Base-by-base conservation (phyloP, 92 coral and sea anemone genomes). In the Siderastrea siderea region DNA sequence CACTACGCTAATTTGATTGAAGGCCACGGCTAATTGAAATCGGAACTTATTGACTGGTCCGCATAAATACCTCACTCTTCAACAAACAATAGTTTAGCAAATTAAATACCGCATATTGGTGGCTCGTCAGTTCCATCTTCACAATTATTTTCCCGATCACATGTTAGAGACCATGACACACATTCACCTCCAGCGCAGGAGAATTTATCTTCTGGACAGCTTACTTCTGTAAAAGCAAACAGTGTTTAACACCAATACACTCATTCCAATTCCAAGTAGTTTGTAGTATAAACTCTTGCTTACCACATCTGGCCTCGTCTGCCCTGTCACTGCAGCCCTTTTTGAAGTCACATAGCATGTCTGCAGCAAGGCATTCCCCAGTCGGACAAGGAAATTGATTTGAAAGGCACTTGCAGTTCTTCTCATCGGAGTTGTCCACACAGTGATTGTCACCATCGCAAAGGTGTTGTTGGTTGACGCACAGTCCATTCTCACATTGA, bases 401-500 rank as follows among this genome's bases (percentile, higher is more conserved):
- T 2, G 90, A 19, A 6, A 87, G 67, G 83, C 96, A 95, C 11
- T 61, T 89, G 61, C 95, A 92, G 45, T 86, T 78, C 60, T 53
- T 70, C 71, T 95, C 98, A 77, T 95, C 98, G 6, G 98, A 95
- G 53, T 74, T 91, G 81, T 96, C 99, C 19, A 83, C 57, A 47
- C 99, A 96, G 50, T 84, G 93, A 1, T 58, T 54, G 62, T 96
- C 99, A 11, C 96, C 92, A 80, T 96, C 97, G 57, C 99, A 96
- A 11, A 84, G 90, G 19, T 87, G 82, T 15, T 86, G 94, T 71
- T 85, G 75, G 61, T 80, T 92, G 26, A 97, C 90, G 54, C 99
- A 97, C n/a, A 82, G 93, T 44, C 99, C 98, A 60, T 95, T 97
- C 47, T 89, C 86, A 76, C 99, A 96, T 68, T 91, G 95, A 77